These are phyloP conservation scores for Harpalus rubripes DNA, from an alignment of 2,888 invertebrate genomes.

Conservation along the genomic window DNA sequence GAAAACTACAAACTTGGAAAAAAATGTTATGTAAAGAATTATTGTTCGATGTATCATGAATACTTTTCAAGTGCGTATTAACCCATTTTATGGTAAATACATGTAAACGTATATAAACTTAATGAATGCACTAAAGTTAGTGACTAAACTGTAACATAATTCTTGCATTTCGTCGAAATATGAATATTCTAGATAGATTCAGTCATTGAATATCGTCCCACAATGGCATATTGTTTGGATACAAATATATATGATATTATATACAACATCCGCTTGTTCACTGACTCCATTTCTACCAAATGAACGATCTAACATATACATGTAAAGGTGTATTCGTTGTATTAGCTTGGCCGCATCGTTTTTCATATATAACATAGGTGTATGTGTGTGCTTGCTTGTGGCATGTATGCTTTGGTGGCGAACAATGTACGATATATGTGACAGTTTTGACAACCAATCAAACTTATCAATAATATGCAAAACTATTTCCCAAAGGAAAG, in stretches of 20 bases:
- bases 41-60: too few relatives aligned
- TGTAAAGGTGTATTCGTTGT: conserved; percentile 66
- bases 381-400: conserved; percentile 36
- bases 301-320: conserved; percentile 63
- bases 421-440: neutral
- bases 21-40: too few relatives aligned
- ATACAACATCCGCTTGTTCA: conserved; percentile 61
- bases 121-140: neutral
- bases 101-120: too few relatives aligned
- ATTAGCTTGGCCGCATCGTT: conserved; percentile 65
- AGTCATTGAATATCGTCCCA: conserved; percentile 36
- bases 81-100: too few relatives aligned
- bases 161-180: conserved; percentile 27
- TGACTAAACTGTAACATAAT: neutral
- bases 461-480: too few relatives aligned
- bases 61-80: too few relatives aligned
- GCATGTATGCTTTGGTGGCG: conserved; percentile 6
- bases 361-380: conserved; percentile 49
- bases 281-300: conserved; percentile 42
- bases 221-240: conserved; percentile 65
- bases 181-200: conserved; percentile 29
- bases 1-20: too few relatives aligned
- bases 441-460: neutral
- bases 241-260: conserved; percentile 64
- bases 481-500: too few relatives aligned